A percentile compares a stretch with the other conserved stretches of the same genome.
Evolutionary conservation across 1,140 invertebrate species (phyloP).

Genomic region (Bicyclus anynana): DNA sequence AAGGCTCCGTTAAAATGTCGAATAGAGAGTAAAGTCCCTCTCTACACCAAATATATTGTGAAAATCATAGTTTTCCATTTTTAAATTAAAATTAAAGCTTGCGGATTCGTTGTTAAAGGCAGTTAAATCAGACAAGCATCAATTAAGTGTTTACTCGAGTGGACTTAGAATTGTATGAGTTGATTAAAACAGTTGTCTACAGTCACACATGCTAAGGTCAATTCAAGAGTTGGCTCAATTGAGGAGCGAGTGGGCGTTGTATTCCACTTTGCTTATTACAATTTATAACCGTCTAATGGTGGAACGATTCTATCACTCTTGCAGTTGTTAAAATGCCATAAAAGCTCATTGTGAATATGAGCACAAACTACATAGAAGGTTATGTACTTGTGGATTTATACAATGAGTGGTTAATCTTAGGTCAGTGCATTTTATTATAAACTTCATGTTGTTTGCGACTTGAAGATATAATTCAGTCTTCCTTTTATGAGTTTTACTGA

Average conservation of each 20-base stretch:
- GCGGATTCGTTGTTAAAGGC: too few relatives aligned
- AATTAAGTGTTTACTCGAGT: too few relatives aligned
- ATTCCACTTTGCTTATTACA: constrained; percentile 54
- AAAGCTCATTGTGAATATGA: constrained; percentile 21
- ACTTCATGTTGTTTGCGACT: too few relatives aligned
- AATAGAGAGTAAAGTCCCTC: too few relatives aligned
- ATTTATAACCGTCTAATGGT: constrained; percentile 36
- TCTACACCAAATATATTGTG: too few relatives aligned
- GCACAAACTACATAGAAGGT: neutral
- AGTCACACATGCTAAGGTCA: constrained; percentile 44
- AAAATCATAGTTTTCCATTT: too few relatives aligned
- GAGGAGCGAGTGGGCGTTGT: constrained; percentile 52
- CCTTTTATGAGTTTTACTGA: too few relatives aligned
- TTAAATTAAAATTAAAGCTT: too few relatives aligned
- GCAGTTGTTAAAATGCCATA: constrained; percentile 36
- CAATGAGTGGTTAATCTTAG: neutral
- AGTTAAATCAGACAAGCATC: too few relatives aligned
- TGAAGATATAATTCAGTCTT: too few relatives aligned
- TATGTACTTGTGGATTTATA: neutral
- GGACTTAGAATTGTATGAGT: too few relatives aligned
- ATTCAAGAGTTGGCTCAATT: constrained; percentile 61
- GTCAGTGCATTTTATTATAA: neutral
- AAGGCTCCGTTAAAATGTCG: too few relatives aligned
- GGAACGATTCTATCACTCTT: constrained; percentile 47
- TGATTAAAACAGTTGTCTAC: neutral